A percentile compares a stretch with the other conserved stretches of the same genome.
Evolutionary conservation across 2,888 invertebrate species (phyloP).

Genomic region (Eustalomyia histrio): DNA sequence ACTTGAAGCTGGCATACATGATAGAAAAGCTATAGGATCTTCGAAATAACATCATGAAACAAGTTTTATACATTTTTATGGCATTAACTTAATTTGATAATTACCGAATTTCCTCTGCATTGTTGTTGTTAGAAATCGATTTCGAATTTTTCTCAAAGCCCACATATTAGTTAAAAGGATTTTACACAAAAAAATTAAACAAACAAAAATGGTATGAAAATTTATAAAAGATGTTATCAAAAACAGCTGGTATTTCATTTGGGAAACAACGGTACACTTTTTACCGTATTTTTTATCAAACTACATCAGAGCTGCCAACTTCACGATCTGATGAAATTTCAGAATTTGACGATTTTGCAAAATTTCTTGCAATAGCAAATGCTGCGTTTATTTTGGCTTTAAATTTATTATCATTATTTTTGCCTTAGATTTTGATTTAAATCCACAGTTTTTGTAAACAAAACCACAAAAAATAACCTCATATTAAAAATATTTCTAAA

Average conservation of each 20-base stretch:
- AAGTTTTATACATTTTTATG: background rate
- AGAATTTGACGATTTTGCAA: no score
- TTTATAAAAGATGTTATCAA: background rate
- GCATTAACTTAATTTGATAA: background rate
- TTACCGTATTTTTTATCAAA: no score
- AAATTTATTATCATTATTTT: no score
- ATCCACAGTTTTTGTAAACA: no score
- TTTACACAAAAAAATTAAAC: background rate
- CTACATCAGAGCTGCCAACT: no score
- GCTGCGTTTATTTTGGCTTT: no score
- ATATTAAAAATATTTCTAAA: no score
- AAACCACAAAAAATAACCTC: no score
- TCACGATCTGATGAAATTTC: no score
- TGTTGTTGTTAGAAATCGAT: background rate
- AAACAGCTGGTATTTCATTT: background rate
- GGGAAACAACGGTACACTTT: no score
- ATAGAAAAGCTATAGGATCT: background rate
- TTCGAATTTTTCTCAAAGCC: background rate
- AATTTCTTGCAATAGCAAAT: no score
- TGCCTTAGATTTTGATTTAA: no score
- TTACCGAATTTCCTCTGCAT: background rate
- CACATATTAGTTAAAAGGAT: background rate
- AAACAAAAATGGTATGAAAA: background rate
- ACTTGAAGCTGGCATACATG: conserved; percentile 4
- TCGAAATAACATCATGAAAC: background rate